Percentiles rank a stretch among this genome's conserved stretches.
phyloP scores from a whole-genome alignment of 2,113 vertebrate species.

The Bos taurus region ARS-UCD2.0 NC_037330.1:27908001-27908500 shows the following conservation, averaged over 20 bases:
- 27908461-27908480: slow-evolving; percentile 64
- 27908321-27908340: slow-evolving; percentile 67
- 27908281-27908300: slow-evolving; percentile 68
- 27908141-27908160: slow-evolving; percentile 60
- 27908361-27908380: slow-evolving; percentile 60
- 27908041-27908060: slow-evolving; percentile 63
- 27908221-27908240: slow-evolving; percentile 50
- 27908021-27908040: slow-evolving; percentile 14
- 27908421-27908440: slow-evolving; percentile 48
- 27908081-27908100: slow-evolving; percentile 69
- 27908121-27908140: slow-evolving; percentile 64
- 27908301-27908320: slow-evolving; percentile 67
- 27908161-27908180: slow-evolving; percentile 56
- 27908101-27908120: slow-evolving; percentile 63
- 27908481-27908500: slow-evolving; percentile 42
- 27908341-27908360: slow-evolving; percentile 65
- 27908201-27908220: not conserved
- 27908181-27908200: slow-evolving; percentile 64
- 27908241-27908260: slow-evolving; percentile 62
- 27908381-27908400: slow-evolving; percentile 42
- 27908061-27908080: slow-evolving; percentile 66
- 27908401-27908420: slow-evolving; percentile 33
- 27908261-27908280: slow-evolving; percentile 57
- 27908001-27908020: slow-evolving; percentile 34
- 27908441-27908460: slow-evolving; percentile 43